Evolutionary conservation across 2,888 invertebrate species (phyloP).

Genomic region (Cheilosia impressa): DNA sequence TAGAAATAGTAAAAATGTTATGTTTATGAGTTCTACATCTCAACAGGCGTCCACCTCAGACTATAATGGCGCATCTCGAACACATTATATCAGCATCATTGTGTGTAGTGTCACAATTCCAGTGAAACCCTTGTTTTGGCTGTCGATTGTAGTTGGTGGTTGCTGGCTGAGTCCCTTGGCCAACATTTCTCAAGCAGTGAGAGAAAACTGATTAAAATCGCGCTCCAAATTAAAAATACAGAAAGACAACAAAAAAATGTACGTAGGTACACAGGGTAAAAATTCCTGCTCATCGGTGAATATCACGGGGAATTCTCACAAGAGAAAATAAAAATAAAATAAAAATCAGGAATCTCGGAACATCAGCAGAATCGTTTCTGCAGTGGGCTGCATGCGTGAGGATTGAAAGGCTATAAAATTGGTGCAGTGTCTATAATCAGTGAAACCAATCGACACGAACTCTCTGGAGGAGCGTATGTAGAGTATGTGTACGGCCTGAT

Average conservation of each 20-base stretch:
- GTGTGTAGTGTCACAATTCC: slow-evolving; percentile 42
- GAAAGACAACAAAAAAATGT: neutral
- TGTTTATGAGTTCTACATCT: slow-evolving; percentile 62
- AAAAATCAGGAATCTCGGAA: slow-evolving; percentile 40
- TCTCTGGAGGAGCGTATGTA: slow-evolving; percentile 56
- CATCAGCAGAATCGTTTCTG: slow-evolving; percentile 40
- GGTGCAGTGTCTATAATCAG: slow-evolving; percentile 75
- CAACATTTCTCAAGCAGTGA: slow-evolving; percentile 56
- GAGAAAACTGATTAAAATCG: slow-evolving; percentile 64
- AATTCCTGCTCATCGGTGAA: slow-evolving; percentile 11
- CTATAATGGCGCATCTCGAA: neutral
- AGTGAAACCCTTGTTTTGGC: slow-evolving; percentile 46
- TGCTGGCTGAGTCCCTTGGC: slow-evolving; percentile 14
- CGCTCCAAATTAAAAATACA: slow-evolving; percentile 72
- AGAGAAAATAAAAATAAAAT: neutral
- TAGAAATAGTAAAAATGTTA: slow-evolving; percentile 60
- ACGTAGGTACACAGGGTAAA: slow-evolving; percentile 15
- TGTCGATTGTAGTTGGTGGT: slow-evolving; percentile 17
- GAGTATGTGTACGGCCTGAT: slow-evolving; percentile 41
- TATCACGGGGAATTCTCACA: slow-evolving; percentile 8
- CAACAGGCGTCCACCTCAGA: slow-evolving; percentile 54
- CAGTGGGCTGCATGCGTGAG: slow-evolving; percentile 69
- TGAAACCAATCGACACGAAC: slow-evolving; percentile 74
- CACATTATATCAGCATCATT: slow-evolving; percentile 1
- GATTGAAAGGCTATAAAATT: slow-evolving; percentile 75